Evolutionary conservation across 37 sponge, comb jelly and placozoan species (phyloP), one percentile per base, ranked within the genome.

Genomic region (Spongia lamella): DNA sequence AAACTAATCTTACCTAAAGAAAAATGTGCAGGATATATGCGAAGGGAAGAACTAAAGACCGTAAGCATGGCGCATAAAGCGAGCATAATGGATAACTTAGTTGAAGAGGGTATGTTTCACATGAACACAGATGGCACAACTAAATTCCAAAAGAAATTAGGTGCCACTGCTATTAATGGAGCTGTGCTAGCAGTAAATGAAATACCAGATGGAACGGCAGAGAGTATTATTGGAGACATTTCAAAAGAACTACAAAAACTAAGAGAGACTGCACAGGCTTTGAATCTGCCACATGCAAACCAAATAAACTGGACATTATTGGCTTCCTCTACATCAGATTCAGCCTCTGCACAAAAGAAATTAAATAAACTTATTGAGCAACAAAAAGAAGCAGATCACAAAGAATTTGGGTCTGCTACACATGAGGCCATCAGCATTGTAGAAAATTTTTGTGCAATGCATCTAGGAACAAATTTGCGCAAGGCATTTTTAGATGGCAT

Each of bases 261-360:
- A 36, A 24, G 84, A 16, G 61, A 68, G 7, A 69, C 47, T 27
- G 84, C 84, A 14, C 52, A 61, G 26, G 25, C 35, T 25, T 57
- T 84, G 25, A 59, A 61, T 4, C 7, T 84, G 50, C 77, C 77
- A 1, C 75, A 84, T 76, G 77, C 84, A 1, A 64, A 84, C 53
- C 53, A 36, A 1, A 84, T 84, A 35, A 84, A 84, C 50, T 84
- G 71, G 77, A 70, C 77, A 35, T 68, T 84, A 21, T 24, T 84
- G 33, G 38, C 54, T 50, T 74, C 75, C 36, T 64, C 83, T 13
- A 83, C 83, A n/a, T 74, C 83, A 36, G 83, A 83, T 35, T 63
- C 66, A 38, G 83, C 83, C 34, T 24, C 75, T 63, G 67, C 83
- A 24, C 83, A 83, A 56, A 83, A 83, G 25, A 38, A 50, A 35